Conservation (phyloP, 1,140 invertebrate genomes). For the Pinna nobilis region DNA sequence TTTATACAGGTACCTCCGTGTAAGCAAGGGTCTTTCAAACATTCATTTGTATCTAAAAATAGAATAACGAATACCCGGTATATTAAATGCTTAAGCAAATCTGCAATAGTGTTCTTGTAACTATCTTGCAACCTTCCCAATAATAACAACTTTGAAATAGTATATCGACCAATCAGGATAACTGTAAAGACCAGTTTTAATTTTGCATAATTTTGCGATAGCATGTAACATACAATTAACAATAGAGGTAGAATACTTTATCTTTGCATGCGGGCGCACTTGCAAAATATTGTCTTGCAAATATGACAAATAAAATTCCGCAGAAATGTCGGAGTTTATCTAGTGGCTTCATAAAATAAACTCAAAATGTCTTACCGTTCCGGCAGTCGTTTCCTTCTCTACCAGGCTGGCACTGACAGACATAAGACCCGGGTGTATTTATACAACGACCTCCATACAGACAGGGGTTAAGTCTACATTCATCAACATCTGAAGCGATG, state of each 20-base stretch:
- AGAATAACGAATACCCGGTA: background rate
- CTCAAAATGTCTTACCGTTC: conserved; percentile 29
- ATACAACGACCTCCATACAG: conserved; percentile 77
- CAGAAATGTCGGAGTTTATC: no score
- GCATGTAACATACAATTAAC: no score
- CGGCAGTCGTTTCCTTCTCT: conserved; percentile 72
- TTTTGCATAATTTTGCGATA: no score
- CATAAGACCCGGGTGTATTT: conserved; percentile 44
- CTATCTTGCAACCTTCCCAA: no score
- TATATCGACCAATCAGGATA: background rate
- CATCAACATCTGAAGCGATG: conserved; percentile 49
- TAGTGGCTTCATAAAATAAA: no score
- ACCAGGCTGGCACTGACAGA: conserved; percentile 23
- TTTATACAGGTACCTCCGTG: conserved; percentile 97
- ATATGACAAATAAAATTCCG: no score
- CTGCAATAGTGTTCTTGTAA: no score
- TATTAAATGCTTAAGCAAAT: background rate
- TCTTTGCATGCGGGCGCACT: no score
- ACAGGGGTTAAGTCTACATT: conserved; percentile 90
- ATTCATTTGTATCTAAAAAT: conserved; percentile 35
- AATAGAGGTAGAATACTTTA: no score
- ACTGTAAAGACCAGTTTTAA: no score
- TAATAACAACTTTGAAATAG: background rate
- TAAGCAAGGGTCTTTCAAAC: conserved; percentile 82
- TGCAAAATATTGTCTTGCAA: no score